Evolutionary conservation across 2,113 vertebrate species (phyloP).

Genomic region (Rhinoderma darwinii): DNA sequence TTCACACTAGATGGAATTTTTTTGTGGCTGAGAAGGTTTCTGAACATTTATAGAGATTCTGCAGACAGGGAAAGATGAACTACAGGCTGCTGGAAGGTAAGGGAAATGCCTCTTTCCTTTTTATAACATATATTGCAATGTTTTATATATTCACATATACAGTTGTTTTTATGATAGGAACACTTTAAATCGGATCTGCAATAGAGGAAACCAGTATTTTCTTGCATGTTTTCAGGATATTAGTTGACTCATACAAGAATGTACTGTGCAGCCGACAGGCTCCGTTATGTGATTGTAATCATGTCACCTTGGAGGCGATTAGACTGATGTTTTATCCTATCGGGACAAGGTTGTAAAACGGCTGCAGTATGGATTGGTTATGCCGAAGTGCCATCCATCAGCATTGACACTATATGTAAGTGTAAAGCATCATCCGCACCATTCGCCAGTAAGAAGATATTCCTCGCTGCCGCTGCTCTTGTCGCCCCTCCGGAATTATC

Average conservation of each 20-base stretch:
- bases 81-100: not conserved
- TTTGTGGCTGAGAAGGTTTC: not conserved
- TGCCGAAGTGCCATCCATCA: constrained; percentile 15
- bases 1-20: too few relatives aligned
- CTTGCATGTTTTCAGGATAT: not conserved
- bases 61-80: not conserved
- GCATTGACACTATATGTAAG: constrained; percentile 28
- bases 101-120: not conserved
- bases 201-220: not conserved
- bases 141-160: not conserved
- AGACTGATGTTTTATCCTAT: constrained; percentile 35
- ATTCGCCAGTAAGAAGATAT: not conserved
- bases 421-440: not conserved
- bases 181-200: not conserved
- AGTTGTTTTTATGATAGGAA: not conserved
- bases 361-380: constrained; percentile 7
- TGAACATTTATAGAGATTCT: not conserved
- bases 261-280: constrained; percentile 3
- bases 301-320: constrained; percentile 44
- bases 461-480: not conserved
- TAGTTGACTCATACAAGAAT: not conserved
- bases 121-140: too few relatives aligned
- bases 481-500: constrained; percentile 9
- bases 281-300: constrained; percentile 25
- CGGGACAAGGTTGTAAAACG: constrained; percentile 24